A percentile compares a stretch with the other conserved stretches of the same genome.
phyloP scores from a whole-genome alignment of 1,140 invertebrate species.

The Caenorhabditis remanei region DNA sequence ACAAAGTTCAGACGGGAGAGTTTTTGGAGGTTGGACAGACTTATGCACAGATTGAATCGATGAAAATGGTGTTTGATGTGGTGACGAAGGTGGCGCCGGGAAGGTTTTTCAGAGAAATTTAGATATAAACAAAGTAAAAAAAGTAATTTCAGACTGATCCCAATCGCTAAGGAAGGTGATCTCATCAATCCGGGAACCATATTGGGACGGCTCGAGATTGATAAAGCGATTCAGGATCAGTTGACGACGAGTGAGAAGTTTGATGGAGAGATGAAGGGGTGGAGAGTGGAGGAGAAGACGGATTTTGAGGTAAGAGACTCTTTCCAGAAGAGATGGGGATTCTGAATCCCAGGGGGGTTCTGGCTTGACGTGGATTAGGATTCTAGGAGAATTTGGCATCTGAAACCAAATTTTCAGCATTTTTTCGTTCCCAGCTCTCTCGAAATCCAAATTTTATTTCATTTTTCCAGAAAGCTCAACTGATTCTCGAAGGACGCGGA shows the following conservation, averaged over 20 bases:
- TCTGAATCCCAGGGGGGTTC: no score
- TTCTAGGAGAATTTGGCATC: no score
- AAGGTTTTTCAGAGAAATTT: conserved; percentile 5
- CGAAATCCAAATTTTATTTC: no score
- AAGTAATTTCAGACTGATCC: conserved; percentile 82
- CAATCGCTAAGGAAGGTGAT: conserved; percentile 91
- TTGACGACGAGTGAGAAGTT: conserved; percentile 22
- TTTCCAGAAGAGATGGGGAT: neutral
- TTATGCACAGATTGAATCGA: conserved; percentile 98
- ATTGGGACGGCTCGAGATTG: conserved; percentile 84
- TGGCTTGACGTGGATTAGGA: no score
- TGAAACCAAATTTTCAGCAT: no score
- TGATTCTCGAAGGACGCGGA: conserved; percentile 21
- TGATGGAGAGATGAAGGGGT: conserved; percentile 8
- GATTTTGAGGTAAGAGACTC: neutral
- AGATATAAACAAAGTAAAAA: neutral
- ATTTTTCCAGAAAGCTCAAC: neutral
- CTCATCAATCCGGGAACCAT: conserved; percentile 91
- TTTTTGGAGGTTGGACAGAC: conserved; percentile 91
- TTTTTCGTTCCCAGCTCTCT: no score
- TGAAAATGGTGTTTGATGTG: conserved; percentile 99
- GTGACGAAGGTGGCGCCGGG: conserved; percentile 87
- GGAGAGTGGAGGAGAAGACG: conserved; percentile 6
- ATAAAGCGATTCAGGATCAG: conserved; percentile 19
- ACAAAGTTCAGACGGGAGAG: conserved; percentile 83